Percentiles rank a stretch among this genome's conserved stretches.
These are phyloP conservation scores for Sesamia inferens DNA, from an alignment of 2,888 invertebrate species.

Conservation along the genomic window DNA sequence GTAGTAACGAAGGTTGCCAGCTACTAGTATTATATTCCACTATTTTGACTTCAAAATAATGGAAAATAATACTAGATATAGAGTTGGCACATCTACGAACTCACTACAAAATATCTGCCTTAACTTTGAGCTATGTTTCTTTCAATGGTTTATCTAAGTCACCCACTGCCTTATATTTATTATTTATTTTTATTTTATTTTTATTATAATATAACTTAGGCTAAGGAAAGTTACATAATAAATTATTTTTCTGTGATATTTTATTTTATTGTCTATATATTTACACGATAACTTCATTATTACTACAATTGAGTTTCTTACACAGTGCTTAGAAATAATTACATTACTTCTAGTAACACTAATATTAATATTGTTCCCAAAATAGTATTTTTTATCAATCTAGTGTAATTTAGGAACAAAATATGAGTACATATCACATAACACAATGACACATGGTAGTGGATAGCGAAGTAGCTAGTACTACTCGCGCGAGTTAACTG, in stretches of 20 bases:
- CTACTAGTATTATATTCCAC: background rate
- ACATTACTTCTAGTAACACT: no score
- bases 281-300: background rate
- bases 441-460: background rate
- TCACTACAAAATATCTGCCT: no score
- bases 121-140: conserved; percentile 4
- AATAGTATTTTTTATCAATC: no score
- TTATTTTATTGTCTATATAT: conserved; percentile 36
- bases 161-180: conserved; percentile 1
- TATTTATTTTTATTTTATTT: background rate
- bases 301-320: background rate
- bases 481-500: no score
- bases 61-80: no score
- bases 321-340: background rate
- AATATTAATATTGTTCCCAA: background rate
- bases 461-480: background rate
- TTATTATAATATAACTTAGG: background rate
- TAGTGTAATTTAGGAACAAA: background rate
- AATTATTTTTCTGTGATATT: conserved; percentile 8
- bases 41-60: no score
- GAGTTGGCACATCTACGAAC: background rate
- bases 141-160: background rate
- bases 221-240: conserved; percentile 30
- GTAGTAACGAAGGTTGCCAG: background rate
- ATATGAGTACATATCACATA: background rate